These are phyloP conservation scores for Lanius ludovicianus DNA, from an alignment of 2,113 vertebrate genomes.

Conservation along the genomic window DNA sequence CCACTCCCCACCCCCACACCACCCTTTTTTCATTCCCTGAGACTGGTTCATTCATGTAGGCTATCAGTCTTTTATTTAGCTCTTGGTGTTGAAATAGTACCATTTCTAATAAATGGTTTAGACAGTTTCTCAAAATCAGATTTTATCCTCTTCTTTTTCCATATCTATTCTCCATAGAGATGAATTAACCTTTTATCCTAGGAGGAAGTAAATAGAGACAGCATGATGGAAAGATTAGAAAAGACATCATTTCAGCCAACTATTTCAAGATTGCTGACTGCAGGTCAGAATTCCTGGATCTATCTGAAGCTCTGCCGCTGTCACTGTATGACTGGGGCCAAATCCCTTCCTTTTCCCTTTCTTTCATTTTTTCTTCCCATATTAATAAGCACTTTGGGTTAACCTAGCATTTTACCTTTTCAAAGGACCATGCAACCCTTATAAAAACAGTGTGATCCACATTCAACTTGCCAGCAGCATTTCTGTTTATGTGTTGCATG, in stretches of 20 bases:
- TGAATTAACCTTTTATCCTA: slow-evolving; percentile 36
- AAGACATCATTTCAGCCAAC: neutral
- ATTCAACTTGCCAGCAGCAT: neutral
- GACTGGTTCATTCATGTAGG: neutral
- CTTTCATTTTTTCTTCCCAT: neutral
- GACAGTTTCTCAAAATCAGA: neutral
- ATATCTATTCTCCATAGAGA: neutral
- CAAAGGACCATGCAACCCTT: neutral
- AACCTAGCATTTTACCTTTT: neutral
- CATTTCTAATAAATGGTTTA: neutral
- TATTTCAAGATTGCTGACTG: neutral
- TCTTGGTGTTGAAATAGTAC: neutral
- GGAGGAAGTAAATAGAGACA: slow-evolving; percentile 4
- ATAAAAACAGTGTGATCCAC: neutral
- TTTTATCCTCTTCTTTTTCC: neutral
- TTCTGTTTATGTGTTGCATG: neutral
- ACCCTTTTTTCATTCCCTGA: neutral
- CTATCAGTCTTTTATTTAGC: neutral
- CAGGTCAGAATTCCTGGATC: neutral
- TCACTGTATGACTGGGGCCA: neutral
- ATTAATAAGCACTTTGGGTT: neutral
- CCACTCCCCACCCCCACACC: neutral
- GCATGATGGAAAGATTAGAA: neutral
- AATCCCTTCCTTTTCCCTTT: neutral
- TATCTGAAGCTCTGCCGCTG: neutral